These are phyloP conservation scores for Suncus etruscus DNA, from an alignment of 2,113 vertebrate genomes.

Conservation along the genomic window DNA sequence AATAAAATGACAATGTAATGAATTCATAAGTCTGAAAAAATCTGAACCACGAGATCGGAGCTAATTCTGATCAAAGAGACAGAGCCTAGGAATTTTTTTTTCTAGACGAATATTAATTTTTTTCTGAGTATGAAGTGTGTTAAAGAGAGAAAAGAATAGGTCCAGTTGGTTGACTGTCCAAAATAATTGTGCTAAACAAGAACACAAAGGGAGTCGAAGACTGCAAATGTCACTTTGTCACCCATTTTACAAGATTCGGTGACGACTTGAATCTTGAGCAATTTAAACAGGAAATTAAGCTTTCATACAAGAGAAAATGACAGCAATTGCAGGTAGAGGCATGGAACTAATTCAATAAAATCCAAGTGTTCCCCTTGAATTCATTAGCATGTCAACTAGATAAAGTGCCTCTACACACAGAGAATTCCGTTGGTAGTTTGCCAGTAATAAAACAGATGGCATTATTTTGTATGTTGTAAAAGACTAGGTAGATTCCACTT, in stretches of 20 bases:
- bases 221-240: slow-evolving; percentile 5
- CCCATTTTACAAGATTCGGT: neutral
- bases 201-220: neutral
- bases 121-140: neutral
- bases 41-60: neutral
- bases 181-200: slow-evolving; percentile 28
- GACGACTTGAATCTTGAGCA: slow-evolving; percentile 3
- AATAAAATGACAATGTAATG: neutral
- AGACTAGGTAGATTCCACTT: too few relatives aligned
- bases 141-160: slow-evolving; percentile 27
- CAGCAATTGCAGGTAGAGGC: neutral
- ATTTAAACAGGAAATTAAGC: slow-evolving; percentile 33
- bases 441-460: slow-evolving; percentile 14
- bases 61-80: slow-evolving; percentile 36
- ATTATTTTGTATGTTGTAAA: neutral
- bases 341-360: neutral
- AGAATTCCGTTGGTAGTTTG: neutral
- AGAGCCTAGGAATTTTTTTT: slow-evolving; percentile 31
- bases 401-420: neutral
- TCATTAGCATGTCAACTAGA: neutral
- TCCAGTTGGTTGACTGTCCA: neutral
- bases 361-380: neutral
- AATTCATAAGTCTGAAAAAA: slow-evolving; percentile 6
- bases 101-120: slow-evolving; percentile 32
- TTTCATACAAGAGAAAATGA: slow-evolving; percentile 30